A percentile compares a stretch with the other conserved stretches of the same genome.
Evolutionary conservation across 2,888 invertebrate species (phyloP).

Genomic region (Fragum fragum): DNA sequence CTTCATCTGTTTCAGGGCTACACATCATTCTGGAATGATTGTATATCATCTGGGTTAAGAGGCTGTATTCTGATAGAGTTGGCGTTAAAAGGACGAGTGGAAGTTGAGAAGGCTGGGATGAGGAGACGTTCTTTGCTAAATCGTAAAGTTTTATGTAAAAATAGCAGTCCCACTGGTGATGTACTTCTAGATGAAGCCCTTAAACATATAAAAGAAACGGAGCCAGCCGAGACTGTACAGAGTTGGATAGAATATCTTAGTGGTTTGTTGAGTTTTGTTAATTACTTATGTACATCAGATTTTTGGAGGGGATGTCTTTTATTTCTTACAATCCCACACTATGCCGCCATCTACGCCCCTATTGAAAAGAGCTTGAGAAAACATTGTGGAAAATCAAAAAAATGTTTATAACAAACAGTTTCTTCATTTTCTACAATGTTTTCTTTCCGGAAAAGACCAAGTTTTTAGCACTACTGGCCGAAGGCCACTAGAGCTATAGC

Average conservation of each 20-base stretch:
- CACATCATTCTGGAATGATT: slow-evolving; percentile 99
- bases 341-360: no score
- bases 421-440: no score
- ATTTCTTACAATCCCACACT: no score
- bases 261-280: slow-evolving; percentile 90
- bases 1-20: slow-evolving; percentile 83
- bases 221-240: slow-evolving; percentile 98
- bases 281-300: no score
- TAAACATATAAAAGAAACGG: slow-evolving; percentile 99
- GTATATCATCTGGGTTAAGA: slow-evolving; percentile 99
- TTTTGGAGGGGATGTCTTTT: no score
- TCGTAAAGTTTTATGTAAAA: slow-evolving; percentile 92
- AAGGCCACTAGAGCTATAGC: no score
- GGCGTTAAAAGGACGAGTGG: slow-evolving; percentile 97
- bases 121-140: slow-evolving; percentile 94
- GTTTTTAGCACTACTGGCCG: no score
- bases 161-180: slow-evolving; percentile 98
- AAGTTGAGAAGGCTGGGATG: slow-evolving; percentile 99
- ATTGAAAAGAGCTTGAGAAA: no score
- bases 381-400: no score
- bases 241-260: slow-evolving; percentile 99
- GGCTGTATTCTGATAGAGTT: slow-evolving; percentile 99
- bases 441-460: no score
- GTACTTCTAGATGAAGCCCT: slow-evolving; percentile 95
- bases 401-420: no score